These are phyloP conservation scores for Terebella lapidaria DNA, from an alignment of 2,888 invertebrate genomes.

Conservation along the genomic window DNA sequence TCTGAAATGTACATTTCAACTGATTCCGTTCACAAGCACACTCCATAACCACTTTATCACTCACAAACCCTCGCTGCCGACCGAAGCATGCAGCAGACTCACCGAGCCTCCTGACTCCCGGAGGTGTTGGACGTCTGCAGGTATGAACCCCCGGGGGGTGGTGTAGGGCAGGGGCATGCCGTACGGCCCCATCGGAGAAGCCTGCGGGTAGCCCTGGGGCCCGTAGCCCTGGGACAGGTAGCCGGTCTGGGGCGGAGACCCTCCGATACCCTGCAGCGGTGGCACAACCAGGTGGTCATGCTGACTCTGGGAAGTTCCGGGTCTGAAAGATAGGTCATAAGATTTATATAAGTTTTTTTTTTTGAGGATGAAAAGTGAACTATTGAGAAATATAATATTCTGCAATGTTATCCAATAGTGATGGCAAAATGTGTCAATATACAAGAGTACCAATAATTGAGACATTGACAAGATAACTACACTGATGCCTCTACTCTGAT, in stretches of 20 bases:
- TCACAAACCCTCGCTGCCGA: too few relatives aligned
- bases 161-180: background rate
- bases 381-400: too few relatives aligned
- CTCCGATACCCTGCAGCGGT: background rate
- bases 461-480: too few relatives aligned
- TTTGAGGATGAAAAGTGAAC: too few relatives aligned
- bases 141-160: slow-evolving; percentile 16
- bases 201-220: background rate
- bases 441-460: too few relatives aligned
- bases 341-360: background rate
- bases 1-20: background rate
- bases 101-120: slow-evolving; percentile 3
- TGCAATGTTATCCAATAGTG: too few relatives aligned
- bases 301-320: background rate
- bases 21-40: background rate
- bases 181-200: background rate
- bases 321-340: background rate
- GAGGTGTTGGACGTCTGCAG: slow-evolving; percentile 18
- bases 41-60: too few relatives aligned
- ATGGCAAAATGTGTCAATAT: too few relatives aligned
- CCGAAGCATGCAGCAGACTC: too few relatives aligned
- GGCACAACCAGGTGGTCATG: background rate
- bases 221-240: background rate
- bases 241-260: slow-evolving; percentile 1
- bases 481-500: too few relatives aligned